phyloP scores from a whole-genome alignment of 2,797 vertebrate genomes.

The Pangasius krempfi region DNA sequence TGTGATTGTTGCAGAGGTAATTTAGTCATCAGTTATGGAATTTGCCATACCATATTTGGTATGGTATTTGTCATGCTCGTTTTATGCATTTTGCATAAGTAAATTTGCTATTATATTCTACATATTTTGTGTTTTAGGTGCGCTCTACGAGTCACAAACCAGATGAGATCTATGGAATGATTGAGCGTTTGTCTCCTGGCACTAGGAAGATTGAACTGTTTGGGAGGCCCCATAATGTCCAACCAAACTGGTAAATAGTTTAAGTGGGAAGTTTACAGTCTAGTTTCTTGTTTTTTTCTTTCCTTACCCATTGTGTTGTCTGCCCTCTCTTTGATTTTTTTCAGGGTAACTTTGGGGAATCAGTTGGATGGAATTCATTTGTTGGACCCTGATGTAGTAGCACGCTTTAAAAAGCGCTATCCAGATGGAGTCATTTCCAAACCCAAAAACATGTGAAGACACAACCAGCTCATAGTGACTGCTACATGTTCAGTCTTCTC shows the following conservation, averaged over 20 bases:
- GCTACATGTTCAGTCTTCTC: background rate
- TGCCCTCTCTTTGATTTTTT: conserved; percentile 16
- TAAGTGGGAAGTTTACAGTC: background rate
- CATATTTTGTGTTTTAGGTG: conserved; percentile 72
- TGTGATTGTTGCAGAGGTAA: conserved; percentile 92
- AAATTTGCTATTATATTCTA: background rate
- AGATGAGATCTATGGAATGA: conserved; percentile 96
- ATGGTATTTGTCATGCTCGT: background rate
- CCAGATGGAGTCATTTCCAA: conserved; percentile 92
- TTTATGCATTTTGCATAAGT: background rate
- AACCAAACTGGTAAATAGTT: conserved; percentile 87
- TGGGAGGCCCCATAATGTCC: conserved; percentile 90
- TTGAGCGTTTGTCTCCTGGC: conserved; percentile 91
- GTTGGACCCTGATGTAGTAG: conserved; percentile 90
- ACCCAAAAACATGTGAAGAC: conserved; percentile 76
- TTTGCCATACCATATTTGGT: no score
- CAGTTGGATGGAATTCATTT: conserved; percentile 92
- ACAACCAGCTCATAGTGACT: background rate
- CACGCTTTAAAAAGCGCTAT: conserved; percentile 88
- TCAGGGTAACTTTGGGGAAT: conserved; percentile 90
- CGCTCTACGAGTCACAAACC: conserved; percentile 95
- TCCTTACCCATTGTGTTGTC: background rate
- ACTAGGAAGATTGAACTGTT: conserved; percentile 93
- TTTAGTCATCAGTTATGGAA: no score
- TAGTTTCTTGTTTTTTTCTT: background rate